Percentiles rank a stretch among this genome's conserved stretches.
Conservation (phyloP, 2,797 vertebrate genomes). For the Lates japonicus region DNA sequence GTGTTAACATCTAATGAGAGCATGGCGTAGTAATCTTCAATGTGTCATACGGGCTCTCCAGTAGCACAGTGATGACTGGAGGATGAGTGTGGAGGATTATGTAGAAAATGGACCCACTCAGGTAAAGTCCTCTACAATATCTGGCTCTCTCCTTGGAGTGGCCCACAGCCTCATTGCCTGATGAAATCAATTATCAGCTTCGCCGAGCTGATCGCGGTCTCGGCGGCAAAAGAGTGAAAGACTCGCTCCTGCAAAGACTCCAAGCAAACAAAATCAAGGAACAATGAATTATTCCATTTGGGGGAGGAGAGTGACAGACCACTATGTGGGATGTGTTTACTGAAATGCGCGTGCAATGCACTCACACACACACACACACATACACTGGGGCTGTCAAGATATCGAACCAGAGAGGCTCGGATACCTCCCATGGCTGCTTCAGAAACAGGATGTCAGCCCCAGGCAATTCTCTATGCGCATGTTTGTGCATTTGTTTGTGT, state of each 20-base stretch:
- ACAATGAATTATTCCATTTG: constrained; percentile 75
- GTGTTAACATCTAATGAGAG: constrained; percentile 81
- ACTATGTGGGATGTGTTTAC: constrained; percentile 72
- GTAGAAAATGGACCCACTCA: constrained; percentile 85
- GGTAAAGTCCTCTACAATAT: constrained; percentile 80
- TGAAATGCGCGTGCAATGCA: constrained; percentile 71
- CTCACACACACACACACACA: constrained; percentile 36
- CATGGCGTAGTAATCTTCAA: constrained; percentile 77
- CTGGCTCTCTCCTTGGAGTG: constrained; percentile 56
- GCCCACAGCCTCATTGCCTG: constrained; percentile 52
- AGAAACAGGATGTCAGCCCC: constrained; percentile 84
- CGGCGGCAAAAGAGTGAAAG: background rate
- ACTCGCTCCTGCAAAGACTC: constrained; percentile 17
- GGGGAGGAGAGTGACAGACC: constrained; percentile 58
- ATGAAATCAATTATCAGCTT: constrained; percentile 86
- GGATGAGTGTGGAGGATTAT: constrained; percentile 85
- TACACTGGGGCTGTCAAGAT: constrained; percentile 71
- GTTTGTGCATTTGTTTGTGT: constrained; percentile 72
- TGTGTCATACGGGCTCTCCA: constrained; percentile 68
- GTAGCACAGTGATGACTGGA: constrained; percentile 60
- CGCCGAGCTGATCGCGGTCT: constrained; percentile 60
- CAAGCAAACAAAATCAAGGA: constrained; percentile 65
- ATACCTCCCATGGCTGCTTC: constrained; percentile 77
- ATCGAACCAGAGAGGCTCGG: constrained; percentile 81
- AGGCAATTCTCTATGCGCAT: constrained; percentile 77